Conservation (phyloP, 2,113 vertebrate species). For the Colistium nudipinnis region DNA sequence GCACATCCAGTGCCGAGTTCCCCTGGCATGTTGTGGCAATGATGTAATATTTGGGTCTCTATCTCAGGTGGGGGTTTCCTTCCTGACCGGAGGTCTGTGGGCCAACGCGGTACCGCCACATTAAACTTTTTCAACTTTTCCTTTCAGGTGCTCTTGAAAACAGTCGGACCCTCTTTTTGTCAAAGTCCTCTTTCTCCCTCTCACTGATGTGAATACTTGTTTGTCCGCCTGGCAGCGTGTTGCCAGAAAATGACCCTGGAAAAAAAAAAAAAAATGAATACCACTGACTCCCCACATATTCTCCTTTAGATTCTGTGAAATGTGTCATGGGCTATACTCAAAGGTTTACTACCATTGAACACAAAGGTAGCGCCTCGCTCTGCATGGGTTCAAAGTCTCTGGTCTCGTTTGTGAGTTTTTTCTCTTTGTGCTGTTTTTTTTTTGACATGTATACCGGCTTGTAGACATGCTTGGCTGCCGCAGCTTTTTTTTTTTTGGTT, state of each 20-base stretch:
- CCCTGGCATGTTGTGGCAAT: not conserved
- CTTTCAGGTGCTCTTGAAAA: conserved; percentile 51
- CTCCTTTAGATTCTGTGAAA: conserved; percentile 84
- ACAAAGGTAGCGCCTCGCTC: conserved; percentile 83
- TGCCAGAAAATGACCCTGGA: conserved; percentile 24
- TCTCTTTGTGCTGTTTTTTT: conserved; percentile 86
- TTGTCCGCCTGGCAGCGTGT: conserved; percentile 43
- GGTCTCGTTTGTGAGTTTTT: conserved; percentile 84
- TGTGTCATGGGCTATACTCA: conserved; percentile 97
- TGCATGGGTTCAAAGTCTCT: conserved; percentile 87
- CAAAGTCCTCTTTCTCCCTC: not conserved
- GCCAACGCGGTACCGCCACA: not conserved
- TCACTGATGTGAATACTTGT: conserved; percentile 23
- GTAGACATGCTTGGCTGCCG: conserved; percentile 93
- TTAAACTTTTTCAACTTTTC: conserved; percentile 32
- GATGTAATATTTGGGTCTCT: not conserved
- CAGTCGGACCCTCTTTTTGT: not conserved
- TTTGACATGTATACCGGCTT: conserved; percentile 80
- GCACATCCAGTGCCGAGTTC: conserved; percentile 1
- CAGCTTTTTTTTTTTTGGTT: conserved; percentile 74
- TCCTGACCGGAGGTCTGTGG: not conserved
- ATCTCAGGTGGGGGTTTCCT: conserved; percentile 26
- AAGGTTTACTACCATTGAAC: conserved; percentile 95
- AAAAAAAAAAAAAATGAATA: conserved; percentile 29
- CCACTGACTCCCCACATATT: conserved; percentile 78